Evolutionary conservation across 92 coral and sea anemone genomes (phyloP).

Genomic region (Phenganax subtilis): DNA sequence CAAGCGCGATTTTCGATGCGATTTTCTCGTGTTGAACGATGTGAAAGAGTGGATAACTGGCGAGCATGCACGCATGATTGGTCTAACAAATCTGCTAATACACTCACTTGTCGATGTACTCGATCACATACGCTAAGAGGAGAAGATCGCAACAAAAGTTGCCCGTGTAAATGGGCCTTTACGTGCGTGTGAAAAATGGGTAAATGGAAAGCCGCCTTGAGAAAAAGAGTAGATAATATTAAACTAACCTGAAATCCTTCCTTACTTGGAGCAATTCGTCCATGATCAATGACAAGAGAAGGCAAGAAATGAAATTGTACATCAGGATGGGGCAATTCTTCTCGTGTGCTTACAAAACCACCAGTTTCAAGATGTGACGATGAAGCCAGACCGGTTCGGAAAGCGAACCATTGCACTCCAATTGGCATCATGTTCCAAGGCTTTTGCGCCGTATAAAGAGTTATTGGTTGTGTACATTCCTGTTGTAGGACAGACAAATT

Average conservation of each 20-base stretch:
- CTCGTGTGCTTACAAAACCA: constrained; percentile 66
- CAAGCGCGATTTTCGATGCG: no score
- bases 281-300: constrained; percentile 63
- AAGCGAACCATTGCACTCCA: constrained; percentile 66
- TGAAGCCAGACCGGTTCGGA: constrained; percentile 59
- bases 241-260: constrained; percentile 72
- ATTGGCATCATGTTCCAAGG: constrained; percentile 69
- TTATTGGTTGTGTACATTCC: constrained; percentile 81
- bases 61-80: no score
- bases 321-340: constrained; percentile 71
- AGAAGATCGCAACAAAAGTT: no score
- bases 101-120: no score
- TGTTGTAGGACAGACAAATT: not conserved
- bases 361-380: constrained; percentile 79
- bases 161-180: no score
- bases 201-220: not conserved
- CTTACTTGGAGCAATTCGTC: constrained; percentile 50
- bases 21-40: no score
- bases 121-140: no score
- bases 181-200: no score
- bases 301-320: constrained; percentile 81
- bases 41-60: no score
- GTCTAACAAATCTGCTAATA: no score
- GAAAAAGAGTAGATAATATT: not conserved
- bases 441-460: constrained; percentile 61